Conservation (phyloP, 2,888 invertebrate species). For the Mimas tiliae region DNA sequence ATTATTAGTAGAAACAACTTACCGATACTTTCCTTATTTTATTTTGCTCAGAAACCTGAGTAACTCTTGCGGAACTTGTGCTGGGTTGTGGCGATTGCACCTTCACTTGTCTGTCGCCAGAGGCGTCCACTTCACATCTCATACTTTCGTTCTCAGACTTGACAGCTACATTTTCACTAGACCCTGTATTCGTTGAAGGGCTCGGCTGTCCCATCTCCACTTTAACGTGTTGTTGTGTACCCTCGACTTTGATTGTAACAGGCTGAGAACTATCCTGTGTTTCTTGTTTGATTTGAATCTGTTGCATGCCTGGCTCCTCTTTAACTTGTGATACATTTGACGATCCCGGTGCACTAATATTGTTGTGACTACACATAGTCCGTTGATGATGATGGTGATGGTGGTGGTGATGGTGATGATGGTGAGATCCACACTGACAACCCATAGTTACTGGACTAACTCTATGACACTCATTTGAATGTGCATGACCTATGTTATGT, state of each 20-base stretch:
- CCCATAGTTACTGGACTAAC: conserved; percentile 49
- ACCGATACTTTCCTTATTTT: not conserved
- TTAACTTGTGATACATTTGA: conserved; percentile 51
- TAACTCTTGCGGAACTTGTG: conserved; percentile 6
- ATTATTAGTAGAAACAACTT: not conserved
- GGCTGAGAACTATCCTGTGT: conserved; percentile 36
- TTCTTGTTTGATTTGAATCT: conserved; percentile 60
- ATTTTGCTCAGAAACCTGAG: conserved; percentile 5
- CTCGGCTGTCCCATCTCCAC: conserved; percentile 52
- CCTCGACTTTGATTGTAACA: conserved; percentile 56
- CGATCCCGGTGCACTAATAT: conserved; percentile 34
- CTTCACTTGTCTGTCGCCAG: conserved; percentile 55
- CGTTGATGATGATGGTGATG: conserved; percentile 43
- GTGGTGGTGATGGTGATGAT: conserved; percentile 43
- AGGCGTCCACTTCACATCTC: conserved; percentile 51
- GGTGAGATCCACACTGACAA: conserved; percentile 51
- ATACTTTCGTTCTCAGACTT: conserved; percentile 55
- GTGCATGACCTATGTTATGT: conserved; percentile 38
- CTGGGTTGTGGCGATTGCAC: conserved; percentile 65
- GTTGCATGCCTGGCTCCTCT: conserved; percentile 57
- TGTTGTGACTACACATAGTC: conserved; percentile 43
- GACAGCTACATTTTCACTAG: conserved; percentile 50
- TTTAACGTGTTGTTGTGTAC: conserved; percentile 52
- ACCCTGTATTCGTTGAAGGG: conserved; percentile 36
- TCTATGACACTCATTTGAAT: conserved; percentile 45